Percentiles rank a stretch among this genome's conserved stretches.
Conservation (phyloP, 2,113 vertebrate species). For the Neodon shergylaensis region DNA sequence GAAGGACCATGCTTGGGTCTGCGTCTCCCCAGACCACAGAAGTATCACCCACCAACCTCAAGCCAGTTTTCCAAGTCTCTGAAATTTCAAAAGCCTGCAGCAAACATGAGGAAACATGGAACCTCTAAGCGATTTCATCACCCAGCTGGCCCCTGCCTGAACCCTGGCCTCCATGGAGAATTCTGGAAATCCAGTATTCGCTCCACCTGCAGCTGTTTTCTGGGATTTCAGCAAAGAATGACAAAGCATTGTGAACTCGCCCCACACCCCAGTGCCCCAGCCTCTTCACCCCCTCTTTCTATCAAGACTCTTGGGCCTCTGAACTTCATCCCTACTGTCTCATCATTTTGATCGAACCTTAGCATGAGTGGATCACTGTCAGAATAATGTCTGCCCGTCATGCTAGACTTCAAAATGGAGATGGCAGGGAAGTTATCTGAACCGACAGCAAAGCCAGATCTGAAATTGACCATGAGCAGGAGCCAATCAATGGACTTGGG, state of each 20-base stretch:
- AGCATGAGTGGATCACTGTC: not conserved
- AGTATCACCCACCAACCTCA: not conserved
- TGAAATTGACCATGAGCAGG: not conserved
- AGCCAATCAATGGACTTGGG: not conserved
- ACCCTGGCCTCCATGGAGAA: constrained; percentile 71
- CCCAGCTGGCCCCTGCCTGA: constrained; percentile 77
- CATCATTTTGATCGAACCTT: not conserved
- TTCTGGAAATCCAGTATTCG: constrained; percentile 68
- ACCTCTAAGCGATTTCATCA: constrained; percentile 72
- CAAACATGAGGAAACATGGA: constrained; percentile 59
- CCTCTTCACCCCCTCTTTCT: not conserved
- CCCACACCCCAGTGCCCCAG: not conserved
- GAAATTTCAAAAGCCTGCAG: constrained; percentile 71
- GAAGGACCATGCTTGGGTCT: not conserved
- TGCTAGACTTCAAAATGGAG: not conserved
- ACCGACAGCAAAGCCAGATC: not conserved
- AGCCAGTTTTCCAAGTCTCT: constrained; percentile 74
- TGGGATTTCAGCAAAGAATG: constrained; percentile 29
- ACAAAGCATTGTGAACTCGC: constrained; percentile 34
- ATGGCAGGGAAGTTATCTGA: not conserved
- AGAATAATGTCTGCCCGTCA: not conserved
- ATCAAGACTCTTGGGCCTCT: not conserved
- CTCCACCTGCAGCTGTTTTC: constrained; percentile 78
- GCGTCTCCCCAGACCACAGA: not conserved
- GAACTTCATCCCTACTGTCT: not conserved